Percentiles rank a stretch among this genome's conserved stretches.
Evolutionary conservation across 2,113 vertebrate genomes (phyloP).

Genomic region (Brachirus orientalis): DNA sequence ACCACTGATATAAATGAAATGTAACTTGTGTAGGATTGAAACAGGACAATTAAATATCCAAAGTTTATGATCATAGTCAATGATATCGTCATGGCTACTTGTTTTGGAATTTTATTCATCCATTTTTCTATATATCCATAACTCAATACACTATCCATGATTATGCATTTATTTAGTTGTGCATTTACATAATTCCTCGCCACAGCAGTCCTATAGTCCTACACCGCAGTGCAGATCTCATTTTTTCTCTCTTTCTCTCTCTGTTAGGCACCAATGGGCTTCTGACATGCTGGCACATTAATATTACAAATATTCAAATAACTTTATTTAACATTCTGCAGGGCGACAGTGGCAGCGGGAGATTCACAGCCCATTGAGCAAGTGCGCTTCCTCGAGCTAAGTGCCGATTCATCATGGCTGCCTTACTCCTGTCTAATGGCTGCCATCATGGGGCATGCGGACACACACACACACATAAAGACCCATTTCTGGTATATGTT

Average conservation of each 20-base stretch:
- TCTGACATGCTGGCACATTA: slow-evolving; percentile 78
- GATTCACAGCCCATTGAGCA: slow-evolving; percentile 81
- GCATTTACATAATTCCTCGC: slow-evolving; percentile 30
- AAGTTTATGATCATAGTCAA: not conserved
- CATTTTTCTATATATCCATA: slow-evolving; percentile 5
- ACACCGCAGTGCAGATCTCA: slow-evolving; percentile 44
- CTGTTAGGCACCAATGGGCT: slow-evolving; percentile 68
- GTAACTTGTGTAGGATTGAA: not conserved
- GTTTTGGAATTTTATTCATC: slow-evolving; percentile 11
- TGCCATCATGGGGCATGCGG: slow-evolving; percentile 67
- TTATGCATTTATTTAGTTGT: slow-evolving; percentile 40
- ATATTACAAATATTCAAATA: slow-evolving; percentile 87
- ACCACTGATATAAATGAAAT: not conserved
- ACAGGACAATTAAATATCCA: not conserved
- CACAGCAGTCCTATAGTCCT: slow-evolving; percentile 23
- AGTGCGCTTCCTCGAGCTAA: slow-evolving; percentile 75
- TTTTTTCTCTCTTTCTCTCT: slow-evolving; percentile 57
- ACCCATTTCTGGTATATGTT: slow-evolving; percentile 12
- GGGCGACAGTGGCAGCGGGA: slow-evolving; percentile 74
- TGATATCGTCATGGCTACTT: slow-evolving; percentile 21
- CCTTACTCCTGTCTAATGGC: slow-evolving; percentile 79
- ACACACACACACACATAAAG: slow-evolving; percentile 28
- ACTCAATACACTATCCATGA: slow-evolving; percentile 11
- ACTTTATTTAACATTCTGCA: slow-evolving; percentile 84
- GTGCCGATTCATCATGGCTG: slow-evolving; percentile 81